Base-by-base conservation (phyloP, 2,113 vertebrate species). In the Tetrao urogallus region DNA sequence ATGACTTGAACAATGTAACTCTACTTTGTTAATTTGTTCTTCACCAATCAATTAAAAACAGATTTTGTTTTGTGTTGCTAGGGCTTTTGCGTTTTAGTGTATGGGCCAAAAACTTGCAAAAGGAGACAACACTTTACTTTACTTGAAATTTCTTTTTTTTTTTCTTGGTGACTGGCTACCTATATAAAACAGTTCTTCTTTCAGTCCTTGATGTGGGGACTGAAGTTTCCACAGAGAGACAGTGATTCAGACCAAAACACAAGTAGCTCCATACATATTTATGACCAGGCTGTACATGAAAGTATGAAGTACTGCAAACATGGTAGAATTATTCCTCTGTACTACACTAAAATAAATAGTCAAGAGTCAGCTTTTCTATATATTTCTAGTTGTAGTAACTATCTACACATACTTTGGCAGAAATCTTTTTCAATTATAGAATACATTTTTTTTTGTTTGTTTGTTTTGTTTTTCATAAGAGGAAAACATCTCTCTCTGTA, bases 71-170 rank as follows among this genome's bases (percentile, higher is more conserved):
- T 13, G 54, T 7, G 65, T 73, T 81, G 2, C 10, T 13, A 4
- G 13, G 10, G 4, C 7, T 24, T 56, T 63, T 5, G 0, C 48
- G 11, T 10, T 91, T 67, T 54, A n/a, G 13, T 7, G 4, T 13
- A 13, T 0, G 0, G 30, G 6, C 38, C 43, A 82, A 86, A 86
- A 65, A 25, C 8, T 36, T 0, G 0, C 24, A 18, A 90, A 89
- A 84, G 36, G 43, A 58, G 14, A 38, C 19, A 43, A 8, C 7
- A 72, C 36, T 11, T 6, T 85, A 38, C 57, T 61, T 83, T n/a
- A 17, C 8, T 52, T 92, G 16, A 78, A 70, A 17, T 54, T 0
- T n/a, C 0, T 1, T 36, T 73, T 24, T 84, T 84, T 83, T 9
- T 8, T 50, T 76, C n/a, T 50, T 58, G 11, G 15, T 75, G 43